Evolutionary conservation across 2,797 vertebrate genomes (phyloP).

Genomic region (Semaprochilodus insignis): DNA sequence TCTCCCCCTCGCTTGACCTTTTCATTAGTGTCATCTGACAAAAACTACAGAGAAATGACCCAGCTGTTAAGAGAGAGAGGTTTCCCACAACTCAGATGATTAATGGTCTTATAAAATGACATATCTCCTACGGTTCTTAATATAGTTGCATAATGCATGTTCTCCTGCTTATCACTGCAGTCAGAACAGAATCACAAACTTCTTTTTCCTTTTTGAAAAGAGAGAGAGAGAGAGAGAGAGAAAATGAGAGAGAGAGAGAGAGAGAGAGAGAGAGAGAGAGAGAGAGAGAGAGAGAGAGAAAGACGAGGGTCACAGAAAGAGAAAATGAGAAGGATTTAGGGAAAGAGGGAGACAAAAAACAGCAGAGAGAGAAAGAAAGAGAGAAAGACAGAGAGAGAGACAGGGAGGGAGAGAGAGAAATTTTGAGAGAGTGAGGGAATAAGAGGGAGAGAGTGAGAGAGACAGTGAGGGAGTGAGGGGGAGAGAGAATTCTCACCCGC

Average conservation of each 20-base stretch:
- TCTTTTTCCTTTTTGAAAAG: background rate
- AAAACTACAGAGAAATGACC: no score
- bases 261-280: background rate
- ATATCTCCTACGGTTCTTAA: no score
- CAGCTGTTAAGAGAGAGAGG: no score
- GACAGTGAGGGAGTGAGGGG: constrained; percentile 7
- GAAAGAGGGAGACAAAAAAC: no score
- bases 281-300: background rate
- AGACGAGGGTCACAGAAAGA: no score
- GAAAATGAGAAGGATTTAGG: no score
- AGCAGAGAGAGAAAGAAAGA: background rate
- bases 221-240: background rate
- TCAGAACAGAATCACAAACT: no score
- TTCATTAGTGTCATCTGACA: no score
- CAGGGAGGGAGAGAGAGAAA: background rate
- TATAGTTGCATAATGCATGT: no score
- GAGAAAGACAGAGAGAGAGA: background rate
- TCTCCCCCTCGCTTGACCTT: background rate
- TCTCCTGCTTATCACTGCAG: no score
- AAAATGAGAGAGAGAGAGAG: background rate
- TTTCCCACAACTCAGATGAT: no score
- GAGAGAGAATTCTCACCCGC: constrained; percentile 34
- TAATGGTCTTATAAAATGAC: no score
- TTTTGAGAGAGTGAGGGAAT: constrained; percentile 45
- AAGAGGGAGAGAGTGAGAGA: constrained; percentile 4